A percentile compares a stretch with the other conserved stretches of the same genome.
These are phyloP conservation scores for Clanis bilineata DNA, from an alignment of 2,888 invertebrate genomes.

Conservation along the genomic window DNA sequence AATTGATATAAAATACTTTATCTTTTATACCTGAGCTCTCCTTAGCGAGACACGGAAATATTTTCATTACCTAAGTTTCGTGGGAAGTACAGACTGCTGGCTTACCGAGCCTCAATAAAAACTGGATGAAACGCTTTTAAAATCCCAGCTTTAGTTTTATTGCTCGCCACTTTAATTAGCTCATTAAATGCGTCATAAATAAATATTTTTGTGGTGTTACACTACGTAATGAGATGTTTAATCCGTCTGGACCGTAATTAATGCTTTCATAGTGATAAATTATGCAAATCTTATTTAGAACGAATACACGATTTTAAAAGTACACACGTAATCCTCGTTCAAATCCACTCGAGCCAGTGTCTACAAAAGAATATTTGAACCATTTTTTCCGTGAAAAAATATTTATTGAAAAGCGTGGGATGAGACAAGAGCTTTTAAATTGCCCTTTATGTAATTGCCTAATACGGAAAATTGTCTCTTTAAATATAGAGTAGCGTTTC, in stretches of 20 bases:
- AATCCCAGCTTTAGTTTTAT: constrained; percentile 6
- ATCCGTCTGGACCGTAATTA: background rate
- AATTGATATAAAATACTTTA: constrained; percentile 78
- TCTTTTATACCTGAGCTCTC: constrained; percentile 55
- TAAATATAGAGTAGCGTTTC: constrained; percentile 16
- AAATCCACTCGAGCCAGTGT: background rate
- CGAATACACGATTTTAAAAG: background rate
- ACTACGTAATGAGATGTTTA: constrained; percentile 6
- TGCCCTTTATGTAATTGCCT: constrained; percentile 12
- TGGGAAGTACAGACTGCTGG: background rate
- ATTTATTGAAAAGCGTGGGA: constrained; percentile 11
- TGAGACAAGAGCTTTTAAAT: constrained; percentile 8
- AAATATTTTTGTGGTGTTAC: background rate
- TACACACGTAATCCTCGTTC: background rate
- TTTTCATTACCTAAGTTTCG: constrained; percentile 18
- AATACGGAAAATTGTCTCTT: background rate
- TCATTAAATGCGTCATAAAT: background rate
- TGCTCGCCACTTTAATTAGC: background rate
- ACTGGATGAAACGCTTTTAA: background rate
- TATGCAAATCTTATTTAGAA: background rate
- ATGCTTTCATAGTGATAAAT: background rate
- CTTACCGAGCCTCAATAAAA: background rate
- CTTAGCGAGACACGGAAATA: constrained; percentile 35
- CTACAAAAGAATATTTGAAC: background rate
- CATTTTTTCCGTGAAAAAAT: constrained; percentile 1